Evolutionary conservation across 2,797 vertebrate genomes (phyloP), one percentile per base, ranked within the genome.

Genomic region (Carduelis carduelis): DNA sequence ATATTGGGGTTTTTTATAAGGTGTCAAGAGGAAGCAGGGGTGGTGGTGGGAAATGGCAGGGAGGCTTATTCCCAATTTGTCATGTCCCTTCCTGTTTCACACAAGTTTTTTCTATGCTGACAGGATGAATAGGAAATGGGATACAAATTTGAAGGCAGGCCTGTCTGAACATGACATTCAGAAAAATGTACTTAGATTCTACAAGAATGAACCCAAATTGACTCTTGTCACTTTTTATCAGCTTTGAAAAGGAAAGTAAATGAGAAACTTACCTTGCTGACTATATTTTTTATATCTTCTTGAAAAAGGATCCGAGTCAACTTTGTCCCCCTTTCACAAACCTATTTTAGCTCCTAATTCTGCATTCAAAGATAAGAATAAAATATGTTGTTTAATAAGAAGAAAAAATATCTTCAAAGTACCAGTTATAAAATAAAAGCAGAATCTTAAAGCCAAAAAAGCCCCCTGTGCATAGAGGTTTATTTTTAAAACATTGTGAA

Each of bases 401-500:
- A 74, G 35, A 64, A 64, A 79, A 85, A 72, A 63, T 22, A 70
- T 44, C 89, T 93, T 96, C 94, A 94, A 94, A 92, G 69, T 39
- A 57, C 55, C 17, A 30, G 41, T 96, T 91, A 78, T 35, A 90
- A 87, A 96, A 94, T 74, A 80, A 94, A 91, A 88, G 27, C 55
- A 64, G 43, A 84, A 78, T 20, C 52, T 70, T 86, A 86, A 90
- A 83, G 52, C 55, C 28, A 49, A 74, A 91, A 92, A 89, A 28
- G 55, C 7, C 1, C 55, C 61, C 5, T 87, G 91, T 91, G 86
- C 47, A 70, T 12, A 24, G 41, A 60, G 30, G 15, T 88, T 95
- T 92, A 96, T 96, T 96, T 94, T 74, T 65, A 92, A 96, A 71
- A 76, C 64, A 90, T 49, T 94, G 14, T 81, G 66, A 96, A 86